Percentiles rank a stretch among this genome's conserved stretches.
These are phyloP conservation scores for Catocala nupta DNA, from an alignment of 2,888 invertebrate genomes.

Conservation along the genomic window DNA sequence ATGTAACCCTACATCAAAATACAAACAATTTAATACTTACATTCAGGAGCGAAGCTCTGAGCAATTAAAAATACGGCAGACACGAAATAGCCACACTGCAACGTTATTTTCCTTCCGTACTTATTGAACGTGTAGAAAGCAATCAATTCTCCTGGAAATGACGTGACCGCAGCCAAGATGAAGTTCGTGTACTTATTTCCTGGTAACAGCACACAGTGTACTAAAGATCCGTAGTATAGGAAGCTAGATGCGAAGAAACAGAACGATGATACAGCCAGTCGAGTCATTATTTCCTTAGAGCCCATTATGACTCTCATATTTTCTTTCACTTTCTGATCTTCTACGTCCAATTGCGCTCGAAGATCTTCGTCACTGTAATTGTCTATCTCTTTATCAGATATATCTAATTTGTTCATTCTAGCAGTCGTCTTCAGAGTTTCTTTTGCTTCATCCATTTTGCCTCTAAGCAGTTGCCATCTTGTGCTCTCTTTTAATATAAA, in stretches of 20 bases:
- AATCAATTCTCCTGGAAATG: constrained; percentile 75
- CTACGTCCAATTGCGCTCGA: constrained; percentile 63
- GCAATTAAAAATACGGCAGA: constrained; percentile 68
- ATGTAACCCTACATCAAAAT: not conserved
- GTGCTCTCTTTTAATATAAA: constrained; percentile 70
- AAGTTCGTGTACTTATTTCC: constrained; percentile 78
- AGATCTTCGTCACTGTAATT: constrained; percentile 65
- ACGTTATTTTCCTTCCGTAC: constrained; percentile 68
- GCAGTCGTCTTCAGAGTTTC: constrained; percentile 62
- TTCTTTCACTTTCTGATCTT: constrained; percentile 68
- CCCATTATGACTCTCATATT: constrained; percentile 65
- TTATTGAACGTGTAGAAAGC: constrained; percentile 69
- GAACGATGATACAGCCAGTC: constrained; percentile 67
- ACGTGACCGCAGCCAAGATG: constrained; percentile 66
- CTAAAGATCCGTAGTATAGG: constrained; percentile 71
- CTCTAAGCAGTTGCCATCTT: constrained; percentile 75
- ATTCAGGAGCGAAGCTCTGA: constrained; percentile 66
- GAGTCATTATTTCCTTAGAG: constrained; percentile 72
- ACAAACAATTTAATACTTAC: constrained; percentile 59
- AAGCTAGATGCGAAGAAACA: constrained; percentile 77
- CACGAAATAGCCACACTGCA: constrained; percentile 68
- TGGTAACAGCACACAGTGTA: constrained; percentile 71
- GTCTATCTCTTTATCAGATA: constrained; percentile 64
- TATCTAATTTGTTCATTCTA: constrained; percentile 65
- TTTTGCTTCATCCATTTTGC: constrained; percentile 67